Evolutionary conservation across 2,888 invertebrate genomes (phyloP).

Genomic region (Cyaniris semiargus): DNA sequence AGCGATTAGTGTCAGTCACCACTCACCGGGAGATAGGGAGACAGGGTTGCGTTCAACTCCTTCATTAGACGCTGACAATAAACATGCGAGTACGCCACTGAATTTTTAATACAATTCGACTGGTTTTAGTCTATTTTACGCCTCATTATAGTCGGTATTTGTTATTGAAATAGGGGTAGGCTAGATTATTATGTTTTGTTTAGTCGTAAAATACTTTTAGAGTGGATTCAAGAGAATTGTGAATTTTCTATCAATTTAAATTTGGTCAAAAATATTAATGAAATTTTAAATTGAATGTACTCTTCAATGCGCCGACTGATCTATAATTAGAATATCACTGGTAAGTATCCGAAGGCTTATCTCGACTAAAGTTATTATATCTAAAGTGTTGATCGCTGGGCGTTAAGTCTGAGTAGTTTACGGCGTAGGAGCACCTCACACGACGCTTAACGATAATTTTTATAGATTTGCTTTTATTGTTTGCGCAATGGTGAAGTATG

Average conservation of each 20-base stretch:
- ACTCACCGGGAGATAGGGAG: conserved; percentile 13
- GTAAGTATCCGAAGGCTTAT: conserved; percentile 43
- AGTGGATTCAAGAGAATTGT: too few relatives aligned
- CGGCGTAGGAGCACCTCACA: conserved; percentile 63
- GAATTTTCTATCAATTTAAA: too few relatives aligned
- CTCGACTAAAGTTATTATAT: conserved; percentile 52
- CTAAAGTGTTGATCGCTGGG: conserved; percentile 60
- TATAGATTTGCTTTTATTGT: conserved; percentile 34
- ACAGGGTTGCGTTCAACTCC: conserved; percentile 7
- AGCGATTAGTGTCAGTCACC: conserved; percentile 22
- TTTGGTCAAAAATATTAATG: too few relatives aligned
- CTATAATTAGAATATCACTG: conserved; percentile 12
- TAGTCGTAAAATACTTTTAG: too few relatives aligned
- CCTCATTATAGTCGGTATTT: not conserved
- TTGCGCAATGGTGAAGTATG: conserved; percentile 23
- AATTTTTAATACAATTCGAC: not conserved
- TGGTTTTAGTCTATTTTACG: not conserved
- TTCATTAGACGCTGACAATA: conserved; percentile 18
- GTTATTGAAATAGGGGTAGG: not conserved
- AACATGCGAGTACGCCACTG: conserved; percentile 15
- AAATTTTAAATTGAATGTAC: too few relatives aligned
- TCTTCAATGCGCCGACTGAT: not conserved
- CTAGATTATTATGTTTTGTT: too few relatives aligned
- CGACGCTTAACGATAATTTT: conserved; percentile 42
- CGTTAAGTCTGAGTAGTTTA: conserved; percentile 68